These are phyloP conservation scores for Cyrtonyx montezumae DNA, from an alignment of 2,113 vertebrate species.

Conservation along the genomic window DNA sequence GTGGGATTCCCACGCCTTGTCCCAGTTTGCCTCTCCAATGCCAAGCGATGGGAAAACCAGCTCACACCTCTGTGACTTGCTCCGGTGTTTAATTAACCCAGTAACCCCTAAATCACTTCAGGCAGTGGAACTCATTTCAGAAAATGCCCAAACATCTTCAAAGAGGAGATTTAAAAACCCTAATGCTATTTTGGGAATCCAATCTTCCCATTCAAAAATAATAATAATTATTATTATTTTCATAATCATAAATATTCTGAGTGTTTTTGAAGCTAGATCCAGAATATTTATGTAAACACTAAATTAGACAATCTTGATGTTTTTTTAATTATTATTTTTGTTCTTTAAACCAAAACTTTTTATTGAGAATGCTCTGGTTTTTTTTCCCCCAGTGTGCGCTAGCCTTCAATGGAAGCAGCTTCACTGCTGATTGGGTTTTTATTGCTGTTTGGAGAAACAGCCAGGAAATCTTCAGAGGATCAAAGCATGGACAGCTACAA, in stretches of 20 bases:
- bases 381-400: neutral
- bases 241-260: neutral
- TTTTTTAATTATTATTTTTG: neutral
- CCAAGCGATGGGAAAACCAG: neutral
- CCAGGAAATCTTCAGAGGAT: neutral
- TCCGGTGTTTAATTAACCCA: constrained; percentile 51
- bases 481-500: neutral
- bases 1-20: neutral
- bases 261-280: neutral
- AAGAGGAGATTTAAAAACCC: neutral
- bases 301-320: neutral
- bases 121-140: constrained; percentile 18
- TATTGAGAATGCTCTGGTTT: neutral
- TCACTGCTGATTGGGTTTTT: neutral
- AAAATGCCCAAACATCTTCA: neutral
- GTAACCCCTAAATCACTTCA: constrained; percentile 17
- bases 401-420: neutral
- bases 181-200: neutral
- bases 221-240: no score
- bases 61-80: constrained; percentile 22
- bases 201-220: neutral
- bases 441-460: neutral
- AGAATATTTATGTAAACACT: neutral
- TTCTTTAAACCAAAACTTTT: neutral
- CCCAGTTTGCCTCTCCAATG: neutral